phyloP scores from a whole-genome alignment of 1,140 invertebrate species.

The Planococcus citri region DNA sequence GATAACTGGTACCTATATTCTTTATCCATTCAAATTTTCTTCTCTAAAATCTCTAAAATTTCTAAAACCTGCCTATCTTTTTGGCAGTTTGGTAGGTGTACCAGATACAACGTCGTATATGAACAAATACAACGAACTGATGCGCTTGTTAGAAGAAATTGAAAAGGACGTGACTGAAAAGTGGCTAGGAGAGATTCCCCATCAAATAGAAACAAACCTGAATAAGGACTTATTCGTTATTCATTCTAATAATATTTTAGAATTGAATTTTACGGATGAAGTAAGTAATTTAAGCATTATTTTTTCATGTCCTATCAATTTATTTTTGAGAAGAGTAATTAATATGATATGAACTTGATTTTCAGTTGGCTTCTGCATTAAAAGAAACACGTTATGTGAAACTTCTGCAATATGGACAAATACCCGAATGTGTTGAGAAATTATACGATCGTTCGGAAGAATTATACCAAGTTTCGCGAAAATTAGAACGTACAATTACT shows the following conservation, averaged over 20 bases:
- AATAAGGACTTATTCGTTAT: conserved; percentile 33
- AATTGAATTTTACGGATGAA: conserved; percentile 36
- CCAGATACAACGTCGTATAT: conserved; percentile 31
- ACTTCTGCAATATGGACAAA: conserved; percentile 41
- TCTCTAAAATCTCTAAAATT: too few species aligned
- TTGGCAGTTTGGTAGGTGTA: conserved; percentile 26
- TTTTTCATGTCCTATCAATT: not conserved
- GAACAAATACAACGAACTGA: conserved; percentile 34
- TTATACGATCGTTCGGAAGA: not conserved
- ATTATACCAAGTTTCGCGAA: not conserved
- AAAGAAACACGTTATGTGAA: conserved; percentile 51
- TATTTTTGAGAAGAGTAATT: not conserved
- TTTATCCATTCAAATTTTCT: too few species aligned
- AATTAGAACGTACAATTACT: not conserved
- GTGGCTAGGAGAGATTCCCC: conserved; percentile 34
- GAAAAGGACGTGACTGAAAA: conserved; percentile 32
- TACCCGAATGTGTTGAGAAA: conserved; percentile 34
- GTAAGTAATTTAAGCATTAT: conserved; percentile 21
- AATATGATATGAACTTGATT: not conserved
- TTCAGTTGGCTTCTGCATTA: conserved; percentile 33
- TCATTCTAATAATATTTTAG: conserved; percentile 28
- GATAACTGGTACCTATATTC: not conserved
- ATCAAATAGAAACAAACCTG: conserved; percentile 32
- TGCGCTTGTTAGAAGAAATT: conserved; percentile 31
- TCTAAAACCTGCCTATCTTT: too few species aligned